Base-by-base conservation (phyloP, 2,888 invertebrate genomes). In the Drosophila prolongata region DNA sequence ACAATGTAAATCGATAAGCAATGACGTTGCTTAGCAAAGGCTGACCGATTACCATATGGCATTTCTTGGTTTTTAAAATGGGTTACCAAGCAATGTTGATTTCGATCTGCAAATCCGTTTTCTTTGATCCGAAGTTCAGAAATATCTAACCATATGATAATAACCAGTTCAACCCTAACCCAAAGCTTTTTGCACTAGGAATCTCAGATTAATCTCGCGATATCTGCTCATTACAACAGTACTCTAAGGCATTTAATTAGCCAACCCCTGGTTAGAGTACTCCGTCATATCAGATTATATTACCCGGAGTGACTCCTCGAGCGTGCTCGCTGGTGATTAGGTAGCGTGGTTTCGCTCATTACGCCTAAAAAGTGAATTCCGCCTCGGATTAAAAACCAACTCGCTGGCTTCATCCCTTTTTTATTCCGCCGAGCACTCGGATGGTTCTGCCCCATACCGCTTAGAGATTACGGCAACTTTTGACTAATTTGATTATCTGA, bases 401-500 rank as follows among this genome's bases (percentile, higher is more conserved):
- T 34, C 10, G n/a, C 34, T 24, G 24, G 13, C 13, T 47, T 47
- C 61, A 60, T 47, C 66, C 61, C 61, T 60, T 30, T n/a, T 34
- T 14, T 38, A n/a, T 38, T 38, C 38, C n/a, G n/a, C 30, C 30
- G n/a, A n/a, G n/a, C n/a, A n/a, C n/a, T n/a, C n/a, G 27, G 35
- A 2, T 8, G 2, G 37, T 10, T 34, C 35, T 0, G n/a, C 13
- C 60, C 43, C 64, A 13, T 14, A 8, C 53, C 53, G 14, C 27
- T 14, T 9, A 14, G 38, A 50, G 56, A 57, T 68, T 68, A 69
- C 44, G 8, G 27, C 30, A 56, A 72, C 70, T 71, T 59, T 69
- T 59, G 70, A 56, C 72, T 72, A 71, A 71, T 72, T 71, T 62
- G 62, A 71, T 71, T 71, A 71, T 72, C 73, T 71, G 55, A 47